Evolutionary conservation across 2,888 invertebrate genomes (phyloP), one percentile per base, ranked within the genome.

Genomic region (Apamea sordens): DNA sequence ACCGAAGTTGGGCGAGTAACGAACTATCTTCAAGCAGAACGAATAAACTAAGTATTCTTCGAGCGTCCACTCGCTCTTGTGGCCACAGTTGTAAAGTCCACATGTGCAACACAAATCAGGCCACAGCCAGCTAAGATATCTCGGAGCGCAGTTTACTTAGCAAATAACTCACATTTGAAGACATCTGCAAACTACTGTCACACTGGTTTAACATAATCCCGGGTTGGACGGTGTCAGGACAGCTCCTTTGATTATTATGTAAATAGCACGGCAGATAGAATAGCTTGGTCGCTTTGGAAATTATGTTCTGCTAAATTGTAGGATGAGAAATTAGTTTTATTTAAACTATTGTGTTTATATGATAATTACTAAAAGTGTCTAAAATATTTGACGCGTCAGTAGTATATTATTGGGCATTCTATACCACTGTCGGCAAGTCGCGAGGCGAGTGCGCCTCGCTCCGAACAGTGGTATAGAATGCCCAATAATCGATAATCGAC

Each of bases 41-140:
- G 78, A 85, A 83, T 83, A 83, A 59, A 61, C n/a, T n/a, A 61
- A 85, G 83, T 87, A 87, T 89, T 87, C 83, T 87, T 87, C 76
- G 77, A 41, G 41, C 77, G 76, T 87, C 72, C 80, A 69, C 73
- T 79, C 63, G 68, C 73, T 80, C 73, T 80, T 69, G 61, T 65
- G 70, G 41, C 36, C 64, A 13, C 63, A 80, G 63, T 69, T 73
- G 82, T 67, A 63, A 72, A 69, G 67, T 76, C 73, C 76, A 74
- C 80, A 80, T 74, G 71, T 73, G 71, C 76, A 41, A 56, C 85
- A 73, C 72, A 86, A 84, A 87, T 77, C 73, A 85, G 80, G 80
- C 80, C 80, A 65, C 79, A 44, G 63, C 83, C 24, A 83, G 59
- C 82, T 70, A 67, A 59, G 36, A 80, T 75, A 85, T 86, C 83